Evolutionary conservation across 2,888 invertebrate genomes (phyloP), one percentile per base, ranked within the genome.

Genomic region (Drosophila kuntzei): DNA sequence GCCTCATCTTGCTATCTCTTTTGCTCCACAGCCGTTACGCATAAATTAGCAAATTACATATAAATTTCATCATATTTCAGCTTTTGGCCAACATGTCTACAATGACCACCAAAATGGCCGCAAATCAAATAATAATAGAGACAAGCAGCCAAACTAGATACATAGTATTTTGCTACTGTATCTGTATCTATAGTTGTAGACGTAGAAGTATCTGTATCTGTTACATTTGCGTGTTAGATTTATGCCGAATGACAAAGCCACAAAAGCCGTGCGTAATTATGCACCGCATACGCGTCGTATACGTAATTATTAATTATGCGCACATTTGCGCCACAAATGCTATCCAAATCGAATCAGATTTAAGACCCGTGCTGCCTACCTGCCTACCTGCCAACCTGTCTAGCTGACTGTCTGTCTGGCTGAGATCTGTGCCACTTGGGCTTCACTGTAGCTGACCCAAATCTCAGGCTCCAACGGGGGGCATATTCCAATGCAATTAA

Each of bases 51-150:
- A 71, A 87, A 80, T 81, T 70, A 78, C 80, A 84, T 87, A 67
- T 51, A 79, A 59, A 71, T 81, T 87, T 81, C 69, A 71, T 85
- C 79, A 81, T 60, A 85, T 85, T 87, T 81, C 87, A 81, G 81
- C 74, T 77, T 59, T 63, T 62, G 59, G 29, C 37, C 57, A 68
- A 41, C 63, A 54, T 46, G 51, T 64, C 65, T 65, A 59, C 51
- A 78, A 74, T 76, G 74, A 62, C 62, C 32, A 44, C 36, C 59
- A 78, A 76, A 78, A 76, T 79, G 67, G 76, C 67, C 41, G 71
- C 60, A 61, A 57, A 36, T 44, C 29, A 32, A 37, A 39, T 39
- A 73, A 74, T 79, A 74, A 69, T 64, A 79, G 63, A 57, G 60
- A 50, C 37, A 50, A 47, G 34, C 51, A 43, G 65, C 32, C 25